Base-by-base conservation (phyloP, 2,113 vertebrate species). In the Podarcis muralis region DNA sequence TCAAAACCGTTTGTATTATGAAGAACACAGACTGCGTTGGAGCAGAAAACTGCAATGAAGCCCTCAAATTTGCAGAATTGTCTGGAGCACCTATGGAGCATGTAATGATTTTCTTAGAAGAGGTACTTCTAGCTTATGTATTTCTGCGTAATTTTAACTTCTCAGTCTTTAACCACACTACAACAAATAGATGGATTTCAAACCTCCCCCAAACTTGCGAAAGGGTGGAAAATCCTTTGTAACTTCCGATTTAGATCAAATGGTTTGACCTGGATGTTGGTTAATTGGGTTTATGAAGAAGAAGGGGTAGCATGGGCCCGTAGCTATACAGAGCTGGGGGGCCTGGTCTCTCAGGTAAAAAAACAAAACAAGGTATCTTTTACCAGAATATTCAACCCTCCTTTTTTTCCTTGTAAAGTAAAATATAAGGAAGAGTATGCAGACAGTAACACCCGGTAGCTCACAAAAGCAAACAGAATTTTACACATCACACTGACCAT, bases 31-130 rank as follows among this genome's bases (percentile, higher is more conserved):
- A 83, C 27, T 77, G 88, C 35, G 40, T 97, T 84, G 89, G 25
- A 87, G 81, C 40, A 83, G 96, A 97, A 77, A 97, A 93, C 91
- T 97, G 66, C 88, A 94, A 83, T 40, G 92, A 94, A 15, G 71
- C 90, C 22, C 87, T 97, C 57, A 83, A 89, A 35, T 96, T 94
- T 94, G 96, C 96, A 32, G 75, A 96, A 1, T 30, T 97, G 87
- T 93, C 96, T 94, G 87, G 91, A 81, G 84, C 87, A 15, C 85
- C 81, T 0, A 82, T 97, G 0, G 65, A 92, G 48, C 95, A 96
- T 89, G 87, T 94, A 76, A 92, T 94, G 30, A 35, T 86, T 80
- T 95, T 94, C 25, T 71, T 91, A 48, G 94, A 96, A 88, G 93
- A 97, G 95, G 94, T 97, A 93, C 80, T 90, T 69, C 30, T 90